phyloP scores from a whole-genome alignment of 1,140 invertebrate genomes.

The Drosophila tristis region DNA sequence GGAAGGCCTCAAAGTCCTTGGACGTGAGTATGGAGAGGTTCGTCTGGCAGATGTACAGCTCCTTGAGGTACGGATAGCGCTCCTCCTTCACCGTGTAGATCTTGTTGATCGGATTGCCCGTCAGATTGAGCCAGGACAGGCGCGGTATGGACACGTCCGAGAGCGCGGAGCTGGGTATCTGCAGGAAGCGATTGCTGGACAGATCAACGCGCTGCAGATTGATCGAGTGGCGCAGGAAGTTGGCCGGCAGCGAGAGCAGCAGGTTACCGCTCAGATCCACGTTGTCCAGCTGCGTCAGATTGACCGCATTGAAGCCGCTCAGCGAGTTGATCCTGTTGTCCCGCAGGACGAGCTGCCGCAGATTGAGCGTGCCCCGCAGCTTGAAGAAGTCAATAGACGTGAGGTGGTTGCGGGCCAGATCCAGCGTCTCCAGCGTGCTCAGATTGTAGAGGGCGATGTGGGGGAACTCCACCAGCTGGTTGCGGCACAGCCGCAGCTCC shows the following conservation, averaged over 20 bases:
- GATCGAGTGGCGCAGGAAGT: conserved; percentile 91
- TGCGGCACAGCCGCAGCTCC: conserved; percentile 90
- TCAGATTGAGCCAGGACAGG: conserved; percentile 91
- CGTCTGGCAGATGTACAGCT: conserved; percentile 92
- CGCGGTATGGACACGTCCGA: conserved; percentile 90
- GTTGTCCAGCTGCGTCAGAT: conserved; percentile 89
- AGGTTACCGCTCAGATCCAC: conserved; percentile 91
- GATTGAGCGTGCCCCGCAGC: conserved; percentile 89
- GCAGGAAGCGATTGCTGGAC: conserved; percentile 91
- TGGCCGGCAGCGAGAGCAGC: conserved; percentile 90
- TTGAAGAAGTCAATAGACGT: conserved; percentile 90
- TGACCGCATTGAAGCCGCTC: conserved; percentile 90
- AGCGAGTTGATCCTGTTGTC: conserved; percentile 91
- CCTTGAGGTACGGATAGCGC: conserved; percentile 88
- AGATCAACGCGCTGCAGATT: conserved; percentile 91
- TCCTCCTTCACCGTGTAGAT: conserved; percentile 85
- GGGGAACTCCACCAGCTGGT: conserved; percentile 90
- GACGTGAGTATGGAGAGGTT: conserved; percentile 94
- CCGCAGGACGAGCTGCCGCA: conserved; percentile 89
- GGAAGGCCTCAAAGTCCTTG: conserved; percentile 95
- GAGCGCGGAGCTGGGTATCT: conserved; percentile 91
- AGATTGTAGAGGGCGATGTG: conserved; percentile 90
- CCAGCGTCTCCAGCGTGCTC: conserved; percentile 89
- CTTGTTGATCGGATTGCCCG: conserved; percentile 90
- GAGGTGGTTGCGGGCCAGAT: conserved; percentile 90